Percentiles rank a stretch among this genome's conserved stretches.
These are phyloP conservation scores for Lerista edwardsae DNA, from an alignment of 2,797 vertebrate genomes.

Conservation along the genomic window DNA sequence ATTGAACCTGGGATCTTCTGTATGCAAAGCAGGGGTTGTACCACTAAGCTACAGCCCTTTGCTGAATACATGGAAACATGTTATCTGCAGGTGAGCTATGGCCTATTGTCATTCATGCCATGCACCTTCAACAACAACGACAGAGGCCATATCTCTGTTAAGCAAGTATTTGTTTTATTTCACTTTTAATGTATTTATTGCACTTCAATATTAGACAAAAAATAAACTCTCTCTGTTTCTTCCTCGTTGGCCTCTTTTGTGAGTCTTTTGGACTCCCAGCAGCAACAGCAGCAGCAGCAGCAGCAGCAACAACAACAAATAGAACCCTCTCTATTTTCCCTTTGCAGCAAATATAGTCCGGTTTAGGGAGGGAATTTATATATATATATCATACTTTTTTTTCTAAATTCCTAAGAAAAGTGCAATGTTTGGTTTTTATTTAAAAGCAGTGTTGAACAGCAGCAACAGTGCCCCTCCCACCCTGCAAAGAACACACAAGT, in stretches of 20 bases:
- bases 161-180: constrained; percentile 40
- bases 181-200: constrained; percentile 39
- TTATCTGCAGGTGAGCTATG: not conserved
- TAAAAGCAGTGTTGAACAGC: constrained; percentile 36
- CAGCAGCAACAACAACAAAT: constrained; percentile 27
- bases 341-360: constrained; percentile 41
- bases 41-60: no score
- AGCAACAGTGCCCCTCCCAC: constrained; percentile 28
- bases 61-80: not conserved
- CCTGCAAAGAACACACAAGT: constrained; percentile 34
- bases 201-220: constrained; percentile 49
- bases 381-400: not conserved
- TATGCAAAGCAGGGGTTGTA: no score
- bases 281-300: not conserved
- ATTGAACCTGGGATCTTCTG: not conserved
- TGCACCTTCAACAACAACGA: not conserved
- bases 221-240: constrained; percentile 39
- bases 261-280: constrained; percentile 28
- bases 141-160: constrained; percentile 10
- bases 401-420: constrained; percentile 39
- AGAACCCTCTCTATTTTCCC: constrained; percentile 25
- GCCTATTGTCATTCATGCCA: no score
- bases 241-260: constrained; percentile 18
- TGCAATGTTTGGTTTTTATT: constrained; percentile 37
- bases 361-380: constrained; percentile 17